Evolutionary conservation across 2,113 vertebrate species (phyloP).

Genomic region (Caranx ignobilis): DNA sequence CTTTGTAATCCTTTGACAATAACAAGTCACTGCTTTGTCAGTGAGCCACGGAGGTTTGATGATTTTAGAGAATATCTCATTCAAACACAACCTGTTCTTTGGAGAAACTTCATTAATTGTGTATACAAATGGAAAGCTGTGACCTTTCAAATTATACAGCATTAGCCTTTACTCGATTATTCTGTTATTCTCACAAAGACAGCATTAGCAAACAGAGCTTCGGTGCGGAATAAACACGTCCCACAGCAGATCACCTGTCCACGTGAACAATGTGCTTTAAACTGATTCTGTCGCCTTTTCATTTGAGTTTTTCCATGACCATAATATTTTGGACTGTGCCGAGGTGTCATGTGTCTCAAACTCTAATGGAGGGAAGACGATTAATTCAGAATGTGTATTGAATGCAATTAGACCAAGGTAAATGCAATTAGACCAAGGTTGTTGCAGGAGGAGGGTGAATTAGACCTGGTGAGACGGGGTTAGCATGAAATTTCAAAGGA

Average conservation of each 20-base stretch:
- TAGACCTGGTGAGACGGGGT: conserved; percentile 27
- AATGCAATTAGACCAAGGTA: conserved; percentile 70
- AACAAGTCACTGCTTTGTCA: neutral
- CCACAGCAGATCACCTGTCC: neutral
- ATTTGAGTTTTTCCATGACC: conserved; percentile 8
- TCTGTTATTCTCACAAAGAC: neutral
- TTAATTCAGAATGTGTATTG: conserved; percentile 54
- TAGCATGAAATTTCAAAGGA: conserved; percentile 37
- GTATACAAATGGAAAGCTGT: conserved; percentile 1
- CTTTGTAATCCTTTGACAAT: neutral
- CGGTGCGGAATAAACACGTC: neutral
- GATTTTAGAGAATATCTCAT: neutral
- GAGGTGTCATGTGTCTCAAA: conserved; percentile 7
- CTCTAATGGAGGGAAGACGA: conserved; percentile 22
- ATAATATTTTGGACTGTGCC: neutral
- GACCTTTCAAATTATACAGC: conserved; percentile 10
- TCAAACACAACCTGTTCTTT: neutral
- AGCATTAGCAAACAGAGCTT: neutral
- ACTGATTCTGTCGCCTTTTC: neutral
- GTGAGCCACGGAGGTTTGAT: neutral
- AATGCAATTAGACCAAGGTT: conserved; percentile 74
- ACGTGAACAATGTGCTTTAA: neutral
- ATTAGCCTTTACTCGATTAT: neutral
- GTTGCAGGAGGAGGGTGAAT: conserved; percentile 38
- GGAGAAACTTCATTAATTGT: neutral